Evolutionary conservation across 2,797 vertebrate genomes (phyloP).

Genomic region (Sarcoramphus papa): DNA sequence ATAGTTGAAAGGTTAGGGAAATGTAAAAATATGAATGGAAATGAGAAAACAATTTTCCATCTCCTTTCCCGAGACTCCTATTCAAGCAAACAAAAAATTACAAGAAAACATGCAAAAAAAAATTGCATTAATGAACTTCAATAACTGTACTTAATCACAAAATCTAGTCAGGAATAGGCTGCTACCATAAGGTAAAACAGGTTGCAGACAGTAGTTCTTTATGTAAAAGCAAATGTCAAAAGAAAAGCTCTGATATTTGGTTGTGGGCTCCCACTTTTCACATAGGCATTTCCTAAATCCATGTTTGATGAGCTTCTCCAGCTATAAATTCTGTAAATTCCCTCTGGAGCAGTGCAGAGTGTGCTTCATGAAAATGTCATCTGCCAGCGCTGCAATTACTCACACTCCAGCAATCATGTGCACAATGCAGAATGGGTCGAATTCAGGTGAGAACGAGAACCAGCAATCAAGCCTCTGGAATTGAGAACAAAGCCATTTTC

Average conservation of each 20-base stretch:
- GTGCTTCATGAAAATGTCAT: slow-evolving; percentile 85
- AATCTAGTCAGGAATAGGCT: neutral
- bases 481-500: slow-evolving; percentile 88
- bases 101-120: neutral
- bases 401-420: slow-evolving; percentile 90
- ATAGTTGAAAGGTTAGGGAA: neutral
- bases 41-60: neutral
- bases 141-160: neutral
- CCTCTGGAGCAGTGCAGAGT: slow-evolving; percentile 71
- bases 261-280: slow-evolving; percentile 67
- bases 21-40: neutral
- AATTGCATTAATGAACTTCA: neutral
- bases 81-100: neutral
- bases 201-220: slow-evolving; percentile 39
- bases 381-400: slow-evolving; percentile 86
- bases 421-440: slow-evolving; percentile 86
- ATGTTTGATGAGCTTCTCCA: slow-evolving; percentile 77
- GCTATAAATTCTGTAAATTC: slow-evolving; percentile 73
- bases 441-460: slow-evolving; percentile 95
- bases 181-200: slow-evolving; percentile 52
- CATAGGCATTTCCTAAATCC: slow-evolving; percentile 76
- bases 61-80: neutral
- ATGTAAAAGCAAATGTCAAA: slow-evolving; percentile 70
- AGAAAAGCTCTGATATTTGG: slow-evolving; percentile 71
- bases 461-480: slow-evolving; percentile 91